Evolutionary conservation across 2,797 vertebrate genomes (phyloP).

Genomic region (Ctenochaetus hawaiiensis): DNA sequence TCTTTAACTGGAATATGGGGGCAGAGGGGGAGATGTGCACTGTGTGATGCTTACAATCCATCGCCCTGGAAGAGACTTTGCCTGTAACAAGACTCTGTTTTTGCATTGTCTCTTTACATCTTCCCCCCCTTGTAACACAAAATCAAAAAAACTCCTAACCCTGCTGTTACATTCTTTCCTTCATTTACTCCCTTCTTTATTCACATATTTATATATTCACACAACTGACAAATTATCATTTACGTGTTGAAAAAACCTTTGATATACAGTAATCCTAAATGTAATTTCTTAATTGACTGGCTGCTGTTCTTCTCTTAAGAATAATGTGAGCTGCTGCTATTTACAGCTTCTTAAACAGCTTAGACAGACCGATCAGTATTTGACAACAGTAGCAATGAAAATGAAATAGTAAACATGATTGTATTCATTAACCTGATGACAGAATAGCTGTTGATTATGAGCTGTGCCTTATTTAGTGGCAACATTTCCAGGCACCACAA

Average conservation of each 20-base stretch:
- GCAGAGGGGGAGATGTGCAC: slow-evolving; percentile 12
- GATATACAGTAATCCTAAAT: neutral
- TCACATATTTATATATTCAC: neutral
- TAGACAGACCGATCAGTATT: slow-evolving; percentile 50
- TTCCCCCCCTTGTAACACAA: neutral
- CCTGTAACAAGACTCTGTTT: slow-evolving; percentile 15
- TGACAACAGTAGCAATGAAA: slow-evolving; percentile 43
- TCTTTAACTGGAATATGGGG: slow-evolving; percentile 69
- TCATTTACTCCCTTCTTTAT: neutral
- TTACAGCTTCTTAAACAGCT: slow-evolving; percentile 17
- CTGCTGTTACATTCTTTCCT: neutral
- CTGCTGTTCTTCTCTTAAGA: neutral
- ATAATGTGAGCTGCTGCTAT: neutral
- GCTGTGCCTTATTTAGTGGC: slow-evolving; percentile 56
- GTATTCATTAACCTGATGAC: slow-evolving; percentile 56
- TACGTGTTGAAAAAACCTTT: neutral
- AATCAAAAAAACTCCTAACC: too few relatives aligned
- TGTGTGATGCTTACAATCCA: slow-evolving; percentile 45
- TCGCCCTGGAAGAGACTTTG: slow-evolving; percentile 27
- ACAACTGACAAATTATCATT: neutral
- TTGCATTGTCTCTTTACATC: slow-evolving; percentile 11
- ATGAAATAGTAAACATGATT: slow-evolving; percentile 48
- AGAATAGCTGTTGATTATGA: slow-evolving; percentile 63
- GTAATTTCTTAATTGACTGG: neutral
- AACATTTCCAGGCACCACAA: slow-evolving; percentile 56